phyloP scores from a whole-genome alignment of 2,888 invertebrate species.

The Lasioglossum leucozonium region DNA sequence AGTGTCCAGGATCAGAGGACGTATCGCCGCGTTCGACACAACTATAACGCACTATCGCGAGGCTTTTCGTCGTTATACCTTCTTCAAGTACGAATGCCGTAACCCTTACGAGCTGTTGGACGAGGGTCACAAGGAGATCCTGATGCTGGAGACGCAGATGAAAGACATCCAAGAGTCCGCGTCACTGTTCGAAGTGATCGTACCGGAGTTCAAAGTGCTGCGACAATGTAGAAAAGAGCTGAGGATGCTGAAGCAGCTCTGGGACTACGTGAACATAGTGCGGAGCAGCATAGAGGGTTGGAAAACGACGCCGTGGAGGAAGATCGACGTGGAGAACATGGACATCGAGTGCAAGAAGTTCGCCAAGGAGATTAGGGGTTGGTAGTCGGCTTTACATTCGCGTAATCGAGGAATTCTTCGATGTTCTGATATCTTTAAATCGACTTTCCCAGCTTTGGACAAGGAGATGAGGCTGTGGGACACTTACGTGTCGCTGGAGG shows the following conservation, averaged over 20 bases:
- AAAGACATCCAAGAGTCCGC: constrained; percentile 94
- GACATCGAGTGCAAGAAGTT: constrained; percentile 99
- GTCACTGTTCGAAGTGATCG: constrained; percentile 96
- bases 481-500: constrained; percentile 94
- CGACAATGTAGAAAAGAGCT: constrained; percentile 97
- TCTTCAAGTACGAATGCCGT: constrained; percentile 91
- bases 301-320: constrained; percentile 98
- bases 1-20: constrained; percentile 95
- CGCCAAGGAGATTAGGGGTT: constrained; percentile 94
- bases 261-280: constrained; percentile 97
- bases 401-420: background rate
- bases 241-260: constrained; percentile 95
- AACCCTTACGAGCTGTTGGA: constrained; percentile 92
- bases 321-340: constrained; percentile 99
- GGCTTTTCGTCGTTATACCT: constrained; percentile 92
- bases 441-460: constrained; percentile 88
- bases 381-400: background rate
- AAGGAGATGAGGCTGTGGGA: constrained; percentile 99
- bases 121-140: constrained; percentile 91
- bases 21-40: constrained; percentile 93
- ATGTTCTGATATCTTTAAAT: constrained; percentile 38
- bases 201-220: constrained; percentile 96
- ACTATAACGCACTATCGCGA: constrained; percentile 94
- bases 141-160: constrained; percentile 94
- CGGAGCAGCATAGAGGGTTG: constrained; percentile 97